These are phyloP conservation scores for Theristicus caerulescens DNA, from an alignment of 2,113 vertebrate species.

Conservation along the genomic window DNA sequence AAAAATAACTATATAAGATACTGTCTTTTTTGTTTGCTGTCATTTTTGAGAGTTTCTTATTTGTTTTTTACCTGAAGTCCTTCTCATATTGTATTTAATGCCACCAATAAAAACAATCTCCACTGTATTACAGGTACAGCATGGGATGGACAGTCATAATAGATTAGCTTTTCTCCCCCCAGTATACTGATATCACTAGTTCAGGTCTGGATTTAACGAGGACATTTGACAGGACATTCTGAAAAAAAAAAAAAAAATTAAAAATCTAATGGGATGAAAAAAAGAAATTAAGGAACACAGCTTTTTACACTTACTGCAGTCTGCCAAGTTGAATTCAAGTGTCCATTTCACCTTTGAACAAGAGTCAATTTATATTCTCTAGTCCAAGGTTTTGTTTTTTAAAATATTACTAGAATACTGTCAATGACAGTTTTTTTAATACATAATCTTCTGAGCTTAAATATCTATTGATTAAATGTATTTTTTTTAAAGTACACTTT, in stretches of 20 bases:
- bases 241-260: neutral
- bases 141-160: neutral
- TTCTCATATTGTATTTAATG: neutral
- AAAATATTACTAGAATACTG: neutral
- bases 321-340: neutral
- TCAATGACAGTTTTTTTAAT: neutral
- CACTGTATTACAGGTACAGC: neutral
- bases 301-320: neutral
- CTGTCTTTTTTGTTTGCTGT: rapidly evolving
- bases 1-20: neutral
- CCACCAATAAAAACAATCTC: neutral
- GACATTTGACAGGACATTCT: neutral
- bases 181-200: rapidly evolving
- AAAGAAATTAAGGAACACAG: neutral
- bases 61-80: neutral
- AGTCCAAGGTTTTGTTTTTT: neutral
- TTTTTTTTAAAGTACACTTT: neutral
- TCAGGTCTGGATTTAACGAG: neutral
- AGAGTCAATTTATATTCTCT: neutral
- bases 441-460: neutral
- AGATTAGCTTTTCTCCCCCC: neutral
- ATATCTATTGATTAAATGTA: neutral
- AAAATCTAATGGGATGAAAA: neutral
- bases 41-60: neutral
- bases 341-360: neutral